Evolutionary conservation across 1,140 invertebrate species (phyloP).

Genomic region (Samia ricini): DNA sequence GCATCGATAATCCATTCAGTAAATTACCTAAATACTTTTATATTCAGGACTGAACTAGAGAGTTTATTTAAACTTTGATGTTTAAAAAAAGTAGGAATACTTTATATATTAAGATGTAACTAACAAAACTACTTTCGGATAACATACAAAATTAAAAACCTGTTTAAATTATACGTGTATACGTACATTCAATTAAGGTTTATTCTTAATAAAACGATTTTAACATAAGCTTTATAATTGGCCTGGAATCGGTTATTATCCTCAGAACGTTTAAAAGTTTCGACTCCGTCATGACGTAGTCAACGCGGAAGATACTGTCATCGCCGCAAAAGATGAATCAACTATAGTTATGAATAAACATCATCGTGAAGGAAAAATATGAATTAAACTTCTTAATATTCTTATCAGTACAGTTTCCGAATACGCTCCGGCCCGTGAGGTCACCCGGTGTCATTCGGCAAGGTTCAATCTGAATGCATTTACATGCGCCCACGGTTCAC

Average conservation of each 20-base stretch:
- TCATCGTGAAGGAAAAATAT: background rate
- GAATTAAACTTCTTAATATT: background rate
- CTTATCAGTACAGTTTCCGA: background rate
- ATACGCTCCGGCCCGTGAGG: background rate
- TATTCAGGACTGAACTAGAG: no score
- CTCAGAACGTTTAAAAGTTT: background rate
- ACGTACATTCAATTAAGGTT: no score
- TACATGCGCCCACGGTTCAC: slow-evolving; percentile 7
- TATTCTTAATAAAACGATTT: background rate
- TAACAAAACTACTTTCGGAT: no score
- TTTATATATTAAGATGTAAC: no score
- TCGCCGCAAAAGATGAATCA: background rate
- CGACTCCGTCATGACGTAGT: background rate
- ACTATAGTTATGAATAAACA: slow-evolving; percentile 1
- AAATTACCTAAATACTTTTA: no score
- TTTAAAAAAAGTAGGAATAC: no score
- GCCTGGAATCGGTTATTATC: background rate
- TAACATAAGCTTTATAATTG: background rate
- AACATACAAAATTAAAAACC: no score
- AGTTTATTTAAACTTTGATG: no score
- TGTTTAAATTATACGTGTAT: no score
- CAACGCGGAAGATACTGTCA: background rate
- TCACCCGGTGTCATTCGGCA: background rate
- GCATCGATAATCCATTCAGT: no score
- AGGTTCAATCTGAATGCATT: slow-evolving; percentile 2